Conservation (phyloP, 2,888 invertebrate species). For the Gasteruption jaculator region DNA sequence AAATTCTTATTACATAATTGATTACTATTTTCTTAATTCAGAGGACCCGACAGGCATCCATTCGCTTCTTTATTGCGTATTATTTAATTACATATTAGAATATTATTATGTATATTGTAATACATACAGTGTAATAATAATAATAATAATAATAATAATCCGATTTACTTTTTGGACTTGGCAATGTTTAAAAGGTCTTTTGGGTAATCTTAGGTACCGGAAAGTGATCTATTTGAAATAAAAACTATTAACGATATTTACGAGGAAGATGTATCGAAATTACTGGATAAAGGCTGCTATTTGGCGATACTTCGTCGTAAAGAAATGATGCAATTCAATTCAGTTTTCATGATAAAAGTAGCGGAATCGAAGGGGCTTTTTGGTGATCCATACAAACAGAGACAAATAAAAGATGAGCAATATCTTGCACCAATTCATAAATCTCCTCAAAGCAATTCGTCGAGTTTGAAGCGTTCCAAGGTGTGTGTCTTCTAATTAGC, state of each 20-base stretch:
- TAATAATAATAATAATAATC: too few species aligned
- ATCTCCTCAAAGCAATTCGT: slow-evolving; percentile 19
- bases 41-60: too few species aligned
- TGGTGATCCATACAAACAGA: slow-evolving; percentile 51
- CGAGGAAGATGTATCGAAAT: slow-evolving; percentile 52
- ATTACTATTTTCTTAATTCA: too few species aligned
- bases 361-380: slow-evolving; percentile 78
- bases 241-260: slow-evolving; percentile 60
- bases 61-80: too few species aligned
- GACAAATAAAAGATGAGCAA: slow-evolving; percentile 45
- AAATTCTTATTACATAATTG: too few species aligned
- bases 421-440: slow-evolving; percentile 12
- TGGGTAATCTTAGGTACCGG: slow-evolving; percentile 61
- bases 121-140: too few species aligned
- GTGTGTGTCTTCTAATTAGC: slow-evolving; percentile 15
- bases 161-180: too few species aligned
- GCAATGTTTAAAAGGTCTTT: too few species aligned
- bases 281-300: slow-evolving; percentile 58
- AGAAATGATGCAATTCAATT: slow-evolving; percentile 73
- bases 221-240: slow-evolving; percentile 67
- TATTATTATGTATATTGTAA: too few species aligned
- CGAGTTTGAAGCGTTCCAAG: slow-evolving; percentile 27
- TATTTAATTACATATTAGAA: too few species aligned
- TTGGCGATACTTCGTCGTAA: slow-evolving; percentile 66
- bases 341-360: slow-evolving; percentile 79